Percentiles rank a stretch among this genome's conserved stretches.
Evolutionary conservation across 2,113 vertebrate species (phyloP).

Genomic region (Tauraco erythrolophus): DNA sequence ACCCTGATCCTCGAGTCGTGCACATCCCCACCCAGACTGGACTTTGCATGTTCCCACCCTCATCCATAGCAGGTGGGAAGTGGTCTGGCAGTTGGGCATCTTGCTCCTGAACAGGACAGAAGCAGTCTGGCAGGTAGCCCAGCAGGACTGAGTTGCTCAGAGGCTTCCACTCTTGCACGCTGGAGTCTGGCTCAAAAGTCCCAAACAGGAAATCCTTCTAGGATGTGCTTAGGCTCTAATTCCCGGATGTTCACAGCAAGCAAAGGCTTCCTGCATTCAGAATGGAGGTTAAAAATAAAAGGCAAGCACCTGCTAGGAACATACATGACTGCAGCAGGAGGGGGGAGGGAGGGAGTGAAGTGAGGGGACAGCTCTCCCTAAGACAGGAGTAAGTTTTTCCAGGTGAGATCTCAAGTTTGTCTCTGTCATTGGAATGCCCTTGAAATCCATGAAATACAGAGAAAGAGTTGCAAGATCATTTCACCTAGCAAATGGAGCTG

Average conservation of each 20-base stretch:
- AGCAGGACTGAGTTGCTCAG: neutral
- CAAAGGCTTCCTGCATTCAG: slow-evolving; percentile 29
- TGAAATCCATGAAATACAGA: neutral
- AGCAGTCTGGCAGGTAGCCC: neutral
- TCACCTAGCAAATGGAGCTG: neutral
- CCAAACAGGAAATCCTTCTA: slow-evolving; percentile 58
- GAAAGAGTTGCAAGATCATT: neutral
- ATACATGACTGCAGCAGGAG: neutral
- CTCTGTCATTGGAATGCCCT: neutral
- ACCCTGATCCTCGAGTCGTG: neutral
- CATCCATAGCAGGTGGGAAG: neutral
- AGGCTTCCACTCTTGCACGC: neutral
- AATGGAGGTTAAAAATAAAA: slow-evolving; percentile 38
- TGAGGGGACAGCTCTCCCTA: neutral
- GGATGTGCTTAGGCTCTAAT: neutral
- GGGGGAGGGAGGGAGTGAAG: neutral
- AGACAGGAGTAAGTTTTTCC: neutral
- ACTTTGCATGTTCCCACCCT: neutral
- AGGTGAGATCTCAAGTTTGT: neutral
- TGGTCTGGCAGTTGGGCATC: neutral
- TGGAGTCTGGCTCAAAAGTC: neutral
- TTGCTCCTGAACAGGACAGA: neutral
- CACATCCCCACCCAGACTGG: neutral
- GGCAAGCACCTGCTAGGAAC: slow-evolving; percentile 38
- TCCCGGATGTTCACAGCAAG: slow-evolving; percentile 24